Base-by-base conservation (phyloP, 2,888 invertebrate genomes). In the Geophilus truncorum region DNA sequence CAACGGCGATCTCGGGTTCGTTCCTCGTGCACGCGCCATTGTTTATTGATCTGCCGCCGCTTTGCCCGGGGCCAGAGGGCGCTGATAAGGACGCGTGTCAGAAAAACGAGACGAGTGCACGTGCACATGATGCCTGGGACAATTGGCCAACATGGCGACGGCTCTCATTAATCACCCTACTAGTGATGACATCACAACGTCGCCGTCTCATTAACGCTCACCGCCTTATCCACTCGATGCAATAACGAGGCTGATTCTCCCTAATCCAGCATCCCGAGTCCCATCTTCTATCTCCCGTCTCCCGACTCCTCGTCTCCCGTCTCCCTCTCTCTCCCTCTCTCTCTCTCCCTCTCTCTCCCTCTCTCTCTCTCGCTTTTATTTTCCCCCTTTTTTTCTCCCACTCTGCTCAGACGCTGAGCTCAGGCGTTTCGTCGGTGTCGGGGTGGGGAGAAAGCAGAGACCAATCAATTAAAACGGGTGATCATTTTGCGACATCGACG, bases 21-120 rank as follows among this genome's bases (percentile, higher is more conserved):
- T 70, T 70, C 70, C 70, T 70, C 70, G 70, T 70, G 70, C 70
- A 70, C 70, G 70, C 70, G 70, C 70, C 70, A 70, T 70, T 70
- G 70, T 70, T 70, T 70, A 70, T 70, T 70, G 70, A 70, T 70
- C 70, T 28, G 70, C 70, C 25, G 70, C 70, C 70, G 70, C 28
- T 70, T 70, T n/a, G 70, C 70, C 70, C 70, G 70, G 70, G 70
- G 70, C 70, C 70, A 70, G 70, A 70, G 70, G 70, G 70, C 70
- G 70, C 70, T 70, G 70, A 70, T 70, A 70, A 70, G 70, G 70
- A 70, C 70, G 70, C 70, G 70, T 70, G 70, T 70, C 70, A 70
- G 70, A 70, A 70, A 70, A 70, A 70, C 70, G 70, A 70, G 70
- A 70, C 70, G 70, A 70, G 70, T 70, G 70, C 70, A 70, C 70